These are phyloP conservation scores for Oxytorus armatus DNA, from an alignment of 2,888 invertebrate genomes.

Conservation along the genomic window DNA sequence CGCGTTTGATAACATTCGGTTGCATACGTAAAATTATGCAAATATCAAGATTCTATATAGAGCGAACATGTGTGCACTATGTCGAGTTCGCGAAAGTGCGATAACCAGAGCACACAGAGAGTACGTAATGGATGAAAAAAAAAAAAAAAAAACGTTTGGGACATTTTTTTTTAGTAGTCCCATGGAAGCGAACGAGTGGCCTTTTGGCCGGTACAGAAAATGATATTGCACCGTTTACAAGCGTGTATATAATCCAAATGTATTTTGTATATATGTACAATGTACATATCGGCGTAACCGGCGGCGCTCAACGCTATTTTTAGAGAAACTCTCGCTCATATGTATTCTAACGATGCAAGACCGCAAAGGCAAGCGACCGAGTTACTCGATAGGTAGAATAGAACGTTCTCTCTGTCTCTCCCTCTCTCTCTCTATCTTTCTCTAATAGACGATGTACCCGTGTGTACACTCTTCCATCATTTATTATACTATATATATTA, in stretches of 20 bases:
- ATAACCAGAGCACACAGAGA: slow-evolving; percentile 31
- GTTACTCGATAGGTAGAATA: slow-evolving; percentile 73
- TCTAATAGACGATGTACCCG: too few species aligned
- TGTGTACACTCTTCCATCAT: too few species aligned
- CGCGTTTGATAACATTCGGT: neutral
- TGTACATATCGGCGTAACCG: slow-evolving; percentile 69
- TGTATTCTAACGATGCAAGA: slow-evolving; percentile 77
- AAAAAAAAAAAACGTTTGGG: neutral
- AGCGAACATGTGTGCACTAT: neutral
- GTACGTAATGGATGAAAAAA: slow-evolving; percentile 9
- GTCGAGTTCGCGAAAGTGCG: slow-evolving; percentile 12
- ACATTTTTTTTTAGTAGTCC: slow-evolving; percentile 14
- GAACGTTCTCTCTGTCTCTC: slow-evolving; percentile 13
- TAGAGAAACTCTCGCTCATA: slow-evolving; percentile 69
- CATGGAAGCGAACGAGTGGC: slow-evolving; percentile 41
- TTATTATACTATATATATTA: too few species aligned
- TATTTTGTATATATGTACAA: slow-evolving; percentile 25
- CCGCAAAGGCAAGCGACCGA: slow-evolving; percentile 77
- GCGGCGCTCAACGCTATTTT: slow-evolving; percentile 75
- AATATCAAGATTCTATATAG: neutral
- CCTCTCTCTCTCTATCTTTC: slow-evolving; percentile 5
- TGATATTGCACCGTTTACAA: slow-evolving; percentile 62
- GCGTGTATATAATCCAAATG: too few species aligned
- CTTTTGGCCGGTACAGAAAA: slow-evolving; percentile 54
- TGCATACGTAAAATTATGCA: slow-evolving; percentile 16